Evolutionary conservation across 2,113 vertebrate genomes (phyloP).

Genomic region (Dolichotis patagonum): DNA sequence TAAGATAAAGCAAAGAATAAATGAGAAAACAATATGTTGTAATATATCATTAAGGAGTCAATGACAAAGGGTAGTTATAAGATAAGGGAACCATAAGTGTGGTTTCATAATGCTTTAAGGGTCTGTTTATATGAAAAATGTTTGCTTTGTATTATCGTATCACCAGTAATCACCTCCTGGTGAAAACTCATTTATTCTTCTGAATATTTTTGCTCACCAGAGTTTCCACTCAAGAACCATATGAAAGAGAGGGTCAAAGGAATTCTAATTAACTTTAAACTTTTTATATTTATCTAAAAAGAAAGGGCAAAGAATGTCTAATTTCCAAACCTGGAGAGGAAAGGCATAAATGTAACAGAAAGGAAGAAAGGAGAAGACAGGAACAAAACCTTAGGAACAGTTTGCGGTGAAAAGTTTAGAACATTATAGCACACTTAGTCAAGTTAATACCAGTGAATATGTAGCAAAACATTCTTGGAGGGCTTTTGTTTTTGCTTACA

Average conservation of each 20-base stretch:
- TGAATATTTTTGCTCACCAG: background rate
- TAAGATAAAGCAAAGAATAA: conserved; percentile 31
- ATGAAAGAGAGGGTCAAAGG: background rate
- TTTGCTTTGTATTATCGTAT: conserved; percentile 11
- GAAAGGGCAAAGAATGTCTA: background rate
- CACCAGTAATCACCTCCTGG: background rate
- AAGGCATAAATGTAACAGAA: background rate
- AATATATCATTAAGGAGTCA: conserved; percentile 7
- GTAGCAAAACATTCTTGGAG: background rate
- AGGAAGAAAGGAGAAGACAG: background rate
- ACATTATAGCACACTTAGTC: background rate
- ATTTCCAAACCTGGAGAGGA: background rate
- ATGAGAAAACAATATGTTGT: background rate
- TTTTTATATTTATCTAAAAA: background rate
- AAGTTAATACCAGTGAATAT: background rate
- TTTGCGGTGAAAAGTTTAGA: background rate
- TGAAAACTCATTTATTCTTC: conserved; percentile 39
- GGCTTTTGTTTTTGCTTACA: background rate
- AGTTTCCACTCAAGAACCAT: background rate
- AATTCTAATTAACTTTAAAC: background rate
- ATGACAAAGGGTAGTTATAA: background rate
- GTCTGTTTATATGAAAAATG: background rate
- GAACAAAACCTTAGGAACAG: background rate
- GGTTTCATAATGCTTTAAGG: background rate
- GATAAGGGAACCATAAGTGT: background rate